A percentile compares a stretch with the other conserved stretches of the same genome.
Evolutionary conservation across 1,140 invertebrate species (phyloP).

Genomic region (Bombus polaris): DNA sequence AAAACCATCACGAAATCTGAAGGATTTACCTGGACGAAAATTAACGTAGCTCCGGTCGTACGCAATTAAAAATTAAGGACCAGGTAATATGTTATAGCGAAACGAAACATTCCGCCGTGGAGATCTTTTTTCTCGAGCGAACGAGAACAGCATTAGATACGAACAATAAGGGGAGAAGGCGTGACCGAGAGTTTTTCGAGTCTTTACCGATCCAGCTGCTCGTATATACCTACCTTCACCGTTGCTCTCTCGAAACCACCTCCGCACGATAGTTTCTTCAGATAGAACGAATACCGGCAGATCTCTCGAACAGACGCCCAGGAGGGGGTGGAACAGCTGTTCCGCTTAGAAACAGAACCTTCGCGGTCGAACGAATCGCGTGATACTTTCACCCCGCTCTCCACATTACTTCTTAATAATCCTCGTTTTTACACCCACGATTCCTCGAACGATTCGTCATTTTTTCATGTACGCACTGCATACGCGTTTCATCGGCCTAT

Average conservation of each 20-base stretch:
- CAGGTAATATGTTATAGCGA: background rate
- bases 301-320: slow-evolving; percentile 59
- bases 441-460: background rate
- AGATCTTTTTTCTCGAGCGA: background rate
- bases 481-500: background rate
- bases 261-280: slow-evolving; percentile 66
- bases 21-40: background rate
- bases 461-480: background rate
- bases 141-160: slow-evolving; percentile 34
- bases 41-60: background rate
- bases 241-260: slow-evolving; percentile 61
- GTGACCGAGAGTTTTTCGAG: slow-evolving; percentile 64
- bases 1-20: no score
- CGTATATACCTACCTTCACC: slow-evolving; percentile 54
- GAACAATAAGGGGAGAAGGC: slow-evolving; percentile 64
- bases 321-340: slow-evolving; percentile 67
- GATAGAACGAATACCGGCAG: slow-evolving; percentile 63
- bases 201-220: slow-evolving; percentile 60
- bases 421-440: background rate
- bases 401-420: background rate
- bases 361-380: slow-evolving; percentile 25
- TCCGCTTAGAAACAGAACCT: slow-evolving; percentile 51
- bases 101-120: background rate
- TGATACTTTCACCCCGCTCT: slow-evolving; percentile 9
- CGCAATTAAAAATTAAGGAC: background rate